Conservation (phyloP, 2,888 invertebrate genomes). For the Rhamphomyia laevipes region DNA sequence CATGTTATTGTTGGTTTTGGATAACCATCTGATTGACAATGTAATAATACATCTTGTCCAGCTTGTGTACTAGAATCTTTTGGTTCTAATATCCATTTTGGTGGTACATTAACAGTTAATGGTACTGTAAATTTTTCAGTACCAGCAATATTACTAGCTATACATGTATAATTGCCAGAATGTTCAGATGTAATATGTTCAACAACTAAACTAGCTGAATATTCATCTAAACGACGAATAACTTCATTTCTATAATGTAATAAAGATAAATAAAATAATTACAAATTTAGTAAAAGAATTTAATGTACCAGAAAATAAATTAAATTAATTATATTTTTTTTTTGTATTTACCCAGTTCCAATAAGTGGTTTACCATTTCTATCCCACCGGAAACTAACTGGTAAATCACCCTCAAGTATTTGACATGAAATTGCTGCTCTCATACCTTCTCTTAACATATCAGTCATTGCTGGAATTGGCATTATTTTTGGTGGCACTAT, state of each 20-base stretch:
- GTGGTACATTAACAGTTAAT: slow-evolving; percentile 77
- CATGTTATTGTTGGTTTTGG: slow-evolving; percentile 80
- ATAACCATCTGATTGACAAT: slow-evolving; percentile 86
- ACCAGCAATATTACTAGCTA: slow-evolving; percentile 74
- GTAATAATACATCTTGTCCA: slow-evolving; percentile 70
- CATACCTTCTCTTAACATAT: slow-evolving; percentile 71
- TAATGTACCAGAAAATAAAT: neutral
- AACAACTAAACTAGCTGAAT: slow-evolving; percentile 74
- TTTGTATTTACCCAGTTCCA: slow-evolving; percentile 41
- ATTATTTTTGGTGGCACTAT: slow-evolving; percentile 73
- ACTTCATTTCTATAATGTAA: slow-evolving; percentile 38
- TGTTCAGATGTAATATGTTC: slow-evolving; percentile 75
- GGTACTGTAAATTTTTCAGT: slow-evolving; percentile 65
- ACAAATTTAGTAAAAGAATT: neutral
- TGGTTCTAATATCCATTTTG: slow-evolving; percentile 80
- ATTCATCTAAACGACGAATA: slow-evolving; percentile 61
- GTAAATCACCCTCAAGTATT: slow-evolving; percentile 84
- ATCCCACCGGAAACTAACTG: slow-evolving; percentile 84
- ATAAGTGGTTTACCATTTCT: slow-evolving; percentile 71
- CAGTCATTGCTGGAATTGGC: slow-evolving; percentile 71
- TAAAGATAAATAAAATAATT: neutral
- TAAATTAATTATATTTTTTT: neutral
- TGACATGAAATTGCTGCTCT: slow-evolving; percentile 82
- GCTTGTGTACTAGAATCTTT: slow-evolving; percentile 70
- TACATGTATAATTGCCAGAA: slow-evolving; percentile 86